Conservation (phyloP, 1,140 invertebrate species). For the Sweltsa coloradensis region DNA sequence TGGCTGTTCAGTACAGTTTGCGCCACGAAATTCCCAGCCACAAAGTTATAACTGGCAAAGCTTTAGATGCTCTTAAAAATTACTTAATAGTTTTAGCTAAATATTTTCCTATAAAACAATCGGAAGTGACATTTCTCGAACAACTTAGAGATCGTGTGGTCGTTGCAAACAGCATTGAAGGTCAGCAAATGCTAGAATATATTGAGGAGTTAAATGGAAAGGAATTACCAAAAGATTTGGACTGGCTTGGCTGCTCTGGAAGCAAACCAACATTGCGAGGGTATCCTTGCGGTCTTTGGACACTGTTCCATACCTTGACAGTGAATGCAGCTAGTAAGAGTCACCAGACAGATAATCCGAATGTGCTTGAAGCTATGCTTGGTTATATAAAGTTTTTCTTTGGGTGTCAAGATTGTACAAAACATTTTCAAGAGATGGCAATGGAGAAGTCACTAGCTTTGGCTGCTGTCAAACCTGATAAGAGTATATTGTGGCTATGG, state of each 20-base stretch:
- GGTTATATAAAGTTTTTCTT: slow-evolving; percentile 90
- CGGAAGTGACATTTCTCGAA: too few species aligned
- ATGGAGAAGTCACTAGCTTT: slow-evolving; percentile 46
- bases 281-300: slow-evolving; percentile 95
- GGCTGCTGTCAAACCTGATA: slow-evolving; percentile 52
- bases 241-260: slow-evolving; percentile 76
- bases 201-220: slow-evolving; percentile 37
- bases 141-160: slow-evolving; percentile 36
- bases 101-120: slow-evolving; percentile 63
- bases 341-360: slow-evolving; percentile 33
- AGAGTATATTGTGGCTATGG: slow-evolving; percentile 90
- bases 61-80: slow-evolving; percentile 53
- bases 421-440: slow-evolving; percentile 80
- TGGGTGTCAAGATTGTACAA: slow-evolving; percentile 79
- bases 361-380: slow-evolving; percentile 69
- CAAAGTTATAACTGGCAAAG: slow-evolving; percentile 52
- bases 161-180: slow-evolving; percentile 27
- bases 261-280: slow-evolving; percentile 60
- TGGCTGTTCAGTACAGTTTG: slow-evolving; percentile 63
- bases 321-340: slow-evolving; percentile 50
- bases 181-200: slow-evolving; percentile 40
- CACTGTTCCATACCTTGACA: slow-evolving; percentile 84
- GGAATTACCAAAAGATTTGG: slow-evolving; percentile 38
- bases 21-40: slow-evolving; percentile 64
- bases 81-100: slow-evolving; percentile 56